Evolutionary conservation across 2,113 vertebrate species (phyloP).

Genomic region (human): GRCh38 chr2:211001001-211001500

Average conservation of each 20-base stretch:
- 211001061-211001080: neutral
- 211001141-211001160: neutral
- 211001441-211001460: neutral
- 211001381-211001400: neutral
- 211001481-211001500: neutral
- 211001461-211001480: neutral
- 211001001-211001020: neutral
- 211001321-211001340: neutral
- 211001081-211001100: neutral
- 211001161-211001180: neutral
- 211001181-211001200: neutral
- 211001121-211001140: neutral
- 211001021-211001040: neutral
- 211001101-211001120: neutral
- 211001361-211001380: neutral
- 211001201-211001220: neutral
- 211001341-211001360: neutral
- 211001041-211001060: neutral
- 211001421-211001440: neutral
- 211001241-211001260: neutral
- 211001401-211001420: neutral
- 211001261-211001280: neutral
- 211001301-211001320: neutral
- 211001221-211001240: neutral
- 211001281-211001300: neutral